A percentile compares a stretch with the other conserved stretches of the same genome.
phyloP scores from a whole-genome alignment of 2,888 invertebrate genomes.

The Caenorhabditis uteleia region DNA sequence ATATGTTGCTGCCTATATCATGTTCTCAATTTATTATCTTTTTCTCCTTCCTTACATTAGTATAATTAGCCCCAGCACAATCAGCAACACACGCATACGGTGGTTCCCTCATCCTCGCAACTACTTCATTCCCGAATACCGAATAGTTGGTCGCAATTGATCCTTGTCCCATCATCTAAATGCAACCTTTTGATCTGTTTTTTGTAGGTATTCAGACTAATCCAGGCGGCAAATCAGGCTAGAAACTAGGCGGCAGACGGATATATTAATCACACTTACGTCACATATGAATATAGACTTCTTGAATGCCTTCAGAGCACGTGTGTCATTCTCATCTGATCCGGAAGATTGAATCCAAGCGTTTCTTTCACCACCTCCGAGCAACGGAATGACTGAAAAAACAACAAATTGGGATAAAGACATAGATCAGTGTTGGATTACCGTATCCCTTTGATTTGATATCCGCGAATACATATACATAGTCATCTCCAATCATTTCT shows the following conservation, averaged over 20 bases:
- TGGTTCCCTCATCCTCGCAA: constrained; percentile 42
- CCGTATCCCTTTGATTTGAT: constrained; percentile 43
- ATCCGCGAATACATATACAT: constrained; percentile 56
- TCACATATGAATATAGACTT: constrained; percentile 33
- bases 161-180: constrained; percentile 36
- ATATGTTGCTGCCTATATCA: constrained; percentile 33
- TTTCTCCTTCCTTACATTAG: constrained; percentile 1
- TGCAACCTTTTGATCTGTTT: background rate
- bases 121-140: constrained; percentile 46
- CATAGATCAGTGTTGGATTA: background rate
- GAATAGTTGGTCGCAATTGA: constrained; percentile 24
- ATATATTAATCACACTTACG: constrained; percentile 11
- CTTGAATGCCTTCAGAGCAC: constrained; percentile 26
- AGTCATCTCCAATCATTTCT: constrained; percentile 54
- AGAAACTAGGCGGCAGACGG: constrained; percentile 12
- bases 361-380: constrained; percentile 12
- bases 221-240: constrained; percentile 15
- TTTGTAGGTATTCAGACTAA: no score
- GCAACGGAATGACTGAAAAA: constrained; percentile 8
- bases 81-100: constrained; percentile 48
- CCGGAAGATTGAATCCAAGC: constrained; percentile 17
- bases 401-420: background rate
- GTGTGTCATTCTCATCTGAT: constrained; percentile 24
- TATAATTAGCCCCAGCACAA: no score
- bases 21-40: background rate